Conservation (phyloP, 2,113 vertebrate genomes). For the Rhea americana region DNA sequence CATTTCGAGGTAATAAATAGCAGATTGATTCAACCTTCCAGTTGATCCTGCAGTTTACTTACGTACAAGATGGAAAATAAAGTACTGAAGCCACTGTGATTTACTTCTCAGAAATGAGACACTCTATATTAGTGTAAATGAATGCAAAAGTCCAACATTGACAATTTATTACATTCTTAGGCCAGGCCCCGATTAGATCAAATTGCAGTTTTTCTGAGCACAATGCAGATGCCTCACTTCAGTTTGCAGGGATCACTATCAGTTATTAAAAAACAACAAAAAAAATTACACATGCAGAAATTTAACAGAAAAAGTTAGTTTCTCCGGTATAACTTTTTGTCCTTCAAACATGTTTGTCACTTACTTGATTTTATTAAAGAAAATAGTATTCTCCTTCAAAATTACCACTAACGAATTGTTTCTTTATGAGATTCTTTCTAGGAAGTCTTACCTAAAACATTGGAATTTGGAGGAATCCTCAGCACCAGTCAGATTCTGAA, state of each 20-base stretch:
- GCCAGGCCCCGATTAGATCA: slow-evolving; percentile 67
- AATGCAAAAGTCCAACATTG: slow-evolving; percentile 76
- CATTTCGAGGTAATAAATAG: slow-evolving; percentile 99
- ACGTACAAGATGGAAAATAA: slow-evolving; percentile 91
- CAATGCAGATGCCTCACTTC: not conserved
- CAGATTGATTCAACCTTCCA: slow-evolving; percentile 97
- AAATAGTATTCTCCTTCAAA: not conserved
- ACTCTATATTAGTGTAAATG: slow-evolving; percentile 85
- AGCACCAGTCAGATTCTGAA: not conserved
- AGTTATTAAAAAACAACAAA: not conserved
- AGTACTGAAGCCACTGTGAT: slow-evolving; percentile 85
- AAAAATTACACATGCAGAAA: not conserved
- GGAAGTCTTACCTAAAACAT: not conserved
- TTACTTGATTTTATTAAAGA: not conserved
- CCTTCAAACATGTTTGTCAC: not conserved
- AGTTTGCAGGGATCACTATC: not conserved
- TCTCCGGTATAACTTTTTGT: not conserved
- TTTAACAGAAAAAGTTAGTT: not conserved
- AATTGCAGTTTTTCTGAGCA: slow-evolving; percentile 54
- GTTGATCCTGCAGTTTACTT: slow-evolving; percentile 90
- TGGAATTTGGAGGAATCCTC: not conserved
- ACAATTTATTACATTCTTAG: slow-evolving; percentile 84
- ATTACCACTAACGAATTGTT: not conserved
- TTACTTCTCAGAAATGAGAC: slow-evolving; percentile 90
- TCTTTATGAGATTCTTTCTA: not conserved